Conservation (phyloP, 2,113 vertebrate species). For the Sebastes fasciatus region DNA sequence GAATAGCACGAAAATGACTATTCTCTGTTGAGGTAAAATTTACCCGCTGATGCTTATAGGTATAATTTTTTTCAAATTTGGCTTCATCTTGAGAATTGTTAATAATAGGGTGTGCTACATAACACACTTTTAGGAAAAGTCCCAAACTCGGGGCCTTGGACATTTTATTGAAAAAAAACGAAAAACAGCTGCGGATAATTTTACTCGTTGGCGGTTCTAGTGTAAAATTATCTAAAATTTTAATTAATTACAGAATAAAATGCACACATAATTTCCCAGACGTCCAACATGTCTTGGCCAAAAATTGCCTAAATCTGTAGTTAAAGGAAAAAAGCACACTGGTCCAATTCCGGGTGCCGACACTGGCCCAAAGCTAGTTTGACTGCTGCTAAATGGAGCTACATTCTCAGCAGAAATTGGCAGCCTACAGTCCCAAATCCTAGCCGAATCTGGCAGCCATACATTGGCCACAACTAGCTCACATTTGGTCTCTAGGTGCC, state of each 20-base stretch:
- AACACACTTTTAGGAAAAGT: neutral
- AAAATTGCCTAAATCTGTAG: neutral
- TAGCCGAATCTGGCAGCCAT: neutral
- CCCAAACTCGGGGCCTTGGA: neutral
- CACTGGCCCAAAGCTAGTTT: neutral
- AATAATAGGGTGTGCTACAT: neutral
- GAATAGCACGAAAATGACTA: neutral
- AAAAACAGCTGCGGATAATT: too few species aligned
- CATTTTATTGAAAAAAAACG: neutral
- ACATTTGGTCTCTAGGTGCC: neutral
- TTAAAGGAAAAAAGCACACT: neutral
- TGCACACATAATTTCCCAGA: neutral
- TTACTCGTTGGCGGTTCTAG: too few species aligned
- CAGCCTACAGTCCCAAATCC: neutral
- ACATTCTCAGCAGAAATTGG: neutral
- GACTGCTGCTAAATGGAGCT: neutral
- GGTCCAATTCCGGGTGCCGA: neutral
- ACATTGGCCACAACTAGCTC: conserved; percentile 5
- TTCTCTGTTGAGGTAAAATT: neutral
- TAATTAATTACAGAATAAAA: neutral
- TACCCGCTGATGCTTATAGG: neutral
- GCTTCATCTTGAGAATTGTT: neutral
- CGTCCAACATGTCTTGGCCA: too few species aligned
- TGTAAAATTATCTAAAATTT: neutral
- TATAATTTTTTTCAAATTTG: neutral